These are phyloP conservation scores for Hypomecis punctinalis DNA, from an alignment of 2,888 invertebrate species.

Conservation along the genomic window DNA sequence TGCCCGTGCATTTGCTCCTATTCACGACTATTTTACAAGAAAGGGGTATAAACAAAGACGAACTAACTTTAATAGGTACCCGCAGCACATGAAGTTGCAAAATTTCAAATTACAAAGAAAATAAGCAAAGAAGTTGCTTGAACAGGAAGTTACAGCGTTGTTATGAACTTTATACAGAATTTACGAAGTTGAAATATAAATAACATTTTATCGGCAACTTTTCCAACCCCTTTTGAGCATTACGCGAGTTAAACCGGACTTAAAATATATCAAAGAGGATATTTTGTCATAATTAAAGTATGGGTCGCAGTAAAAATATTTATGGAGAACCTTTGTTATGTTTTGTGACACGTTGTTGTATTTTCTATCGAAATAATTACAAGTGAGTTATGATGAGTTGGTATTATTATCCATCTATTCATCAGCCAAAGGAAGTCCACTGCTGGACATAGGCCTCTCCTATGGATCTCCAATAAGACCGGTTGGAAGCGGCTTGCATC, in stretches of 20 bases:
- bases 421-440: too few species aligned
- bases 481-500: too few species aligned
- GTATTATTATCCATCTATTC: too few species aligned
- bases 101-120: constrained; percentile 79
- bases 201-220: constrained; percentile 51
- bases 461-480: too few species aligned
- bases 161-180: constrained; percentile 69
- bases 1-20: too few species aligned
- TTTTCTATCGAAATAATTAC: neutral
- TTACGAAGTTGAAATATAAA: constrained; percentile 65
- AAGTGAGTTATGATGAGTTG: too few species aligned
- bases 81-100: constrained; percentile 62
- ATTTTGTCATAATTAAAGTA: constrained; percentile 36
- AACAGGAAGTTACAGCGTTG: constrained; percentile 67
- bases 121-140: constrained; percentile 62
- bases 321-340: neutral
- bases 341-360: neutral
- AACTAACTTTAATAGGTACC: constrained; percentile 55
- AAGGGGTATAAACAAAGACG: constrained; percentile 45
- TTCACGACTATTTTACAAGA: constrained; percentile 40
- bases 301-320: constrained; percentile 16
- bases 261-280: constrained; percentile 39
- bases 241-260: constrained; percentile 40
- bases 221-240: constrained; percentile 41
- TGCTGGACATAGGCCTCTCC: too few species aligned